phyloP scores from a whole-genome alignment of 2,888 invertebrate species.

The Tachystola acroxantha region DNA sequence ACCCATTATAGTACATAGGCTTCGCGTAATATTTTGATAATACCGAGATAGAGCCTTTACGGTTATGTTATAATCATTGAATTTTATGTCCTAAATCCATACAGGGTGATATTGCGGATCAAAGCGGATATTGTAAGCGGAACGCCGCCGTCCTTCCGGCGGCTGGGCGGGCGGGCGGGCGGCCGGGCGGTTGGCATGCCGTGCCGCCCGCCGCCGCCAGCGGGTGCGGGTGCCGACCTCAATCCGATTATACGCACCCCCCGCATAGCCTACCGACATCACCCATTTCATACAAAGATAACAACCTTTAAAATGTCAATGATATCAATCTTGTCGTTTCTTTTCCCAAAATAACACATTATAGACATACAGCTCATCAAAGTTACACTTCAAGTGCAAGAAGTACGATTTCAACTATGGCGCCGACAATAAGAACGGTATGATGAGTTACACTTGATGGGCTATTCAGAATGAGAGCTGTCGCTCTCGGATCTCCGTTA shows the following conservation, averaged over 20 bases:
- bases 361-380: too few species aligned
- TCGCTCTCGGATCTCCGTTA: too few species aligned
- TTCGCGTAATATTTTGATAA: too few species aligned
- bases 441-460: too few species aligned
- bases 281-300: conserved; percentile 36
- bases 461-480: too few species aligned
- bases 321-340: too few species aligned
- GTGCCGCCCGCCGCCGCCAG: conserved; percentile 1
- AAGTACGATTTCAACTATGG: too few species aligned
- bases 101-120: conserved; percentile 43
- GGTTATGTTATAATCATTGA: conserved; percentile 39
- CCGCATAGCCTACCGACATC: conserved; percentile 33
- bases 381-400: too few species aligned
- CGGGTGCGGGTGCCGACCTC: conserved; percentile 24
- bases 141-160: conserved; percentile 24
- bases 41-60: conserved; percentile 14
- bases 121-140: conserved; percentile 47
- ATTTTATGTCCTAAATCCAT: conserved; percentile 50
- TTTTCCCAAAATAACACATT: too few species aligned
- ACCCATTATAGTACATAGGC: too few species aligned
- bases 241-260: conserved; percentile 34
- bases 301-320: conserved; percentile 24
- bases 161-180: conserved; percentile 14
- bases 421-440: too few species aligned
- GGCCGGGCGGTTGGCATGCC: conserved; percentile 11